These are phyloP conservation scores for Oreochromis spilurus DNA, from an alignment of 2,113 vertebrate genomes.

Conservation along the genomic window DNA sequence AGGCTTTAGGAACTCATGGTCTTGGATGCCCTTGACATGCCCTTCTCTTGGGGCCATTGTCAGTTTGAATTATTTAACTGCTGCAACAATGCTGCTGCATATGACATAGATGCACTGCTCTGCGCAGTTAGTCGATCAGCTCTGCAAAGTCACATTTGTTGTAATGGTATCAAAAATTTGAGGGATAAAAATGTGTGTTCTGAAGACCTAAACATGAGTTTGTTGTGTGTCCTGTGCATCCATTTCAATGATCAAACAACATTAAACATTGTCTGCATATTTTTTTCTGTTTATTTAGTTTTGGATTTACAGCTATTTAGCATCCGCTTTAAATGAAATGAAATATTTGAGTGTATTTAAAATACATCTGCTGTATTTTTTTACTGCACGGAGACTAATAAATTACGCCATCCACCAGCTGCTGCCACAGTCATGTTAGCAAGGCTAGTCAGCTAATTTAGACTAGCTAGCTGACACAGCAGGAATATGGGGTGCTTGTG, in stretches of 20 bases:
- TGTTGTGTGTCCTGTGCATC: neutral
- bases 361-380: neutral
- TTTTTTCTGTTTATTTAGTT: neutral
- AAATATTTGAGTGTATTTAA: neutral
- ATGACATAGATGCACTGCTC: neutral
- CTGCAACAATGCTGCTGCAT: neutral
- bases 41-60: conserved; percentile 43
- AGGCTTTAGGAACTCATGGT: conserved; percentile 2
- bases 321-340: neutral
- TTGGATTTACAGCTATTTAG: neutral
- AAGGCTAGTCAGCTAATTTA: neutral
- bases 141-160: neutral
- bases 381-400: neutral
- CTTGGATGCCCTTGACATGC: conserved; percentile 8
- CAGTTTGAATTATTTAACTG: conserved; percentile 41
- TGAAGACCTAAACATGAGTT: neutral
- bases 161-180: neutral
- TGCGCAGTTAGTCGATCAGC: neutral
- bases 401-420: neutral
- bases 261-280: neutral
- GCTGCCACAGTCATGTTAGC: neutral
- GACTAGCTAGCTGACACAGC: neutral
- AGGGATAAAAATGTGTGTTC: neutral
- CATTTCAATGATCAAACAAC: neutral
- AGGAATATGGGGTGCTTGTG: neutral